These are phyloP conservation scores for Apistogramma diplotaenia DNA, from an alignment of 2,113 vertebrate genomes.

Conservation along the genomic window DNA sequence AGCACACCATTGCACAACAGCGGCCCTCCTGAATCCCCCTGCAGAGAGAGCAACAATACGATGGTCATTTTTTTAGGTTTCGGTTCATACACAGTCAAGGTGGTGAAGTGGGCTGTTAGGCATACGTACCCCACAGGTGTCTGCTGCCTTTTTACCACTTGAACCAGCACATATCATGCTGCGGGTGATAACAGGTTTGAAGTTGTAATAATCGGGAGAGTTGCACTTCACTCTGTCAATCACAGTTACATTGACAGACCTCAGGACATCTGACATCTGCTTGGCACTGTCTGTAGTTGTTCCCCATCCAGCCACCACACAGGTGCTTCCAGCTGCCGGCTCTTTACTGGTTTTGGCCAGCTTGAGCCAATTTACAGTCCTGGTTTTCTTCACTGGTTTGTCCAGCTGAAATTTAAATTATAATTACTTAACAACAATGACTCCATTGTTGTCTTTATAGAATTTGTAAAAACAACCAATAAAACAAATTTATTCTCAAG, in stretches of 20 bases:
- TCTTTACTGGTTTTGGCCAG: neutral
- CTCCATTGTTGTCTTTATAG: neutral
- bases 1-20: slow-evolving; percentile 54
- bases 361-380: slow-evolving; percentile 25
- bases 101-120: neutral
- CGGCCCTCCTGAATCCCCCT: slow-evolving; percentile 77
- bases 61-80: neutral
- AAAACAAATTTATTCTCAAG: neutral
- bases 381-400: slow-evolving; percentile 28
- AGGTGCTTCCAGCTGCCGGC: neutral
- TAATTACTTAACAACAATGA: neutral
- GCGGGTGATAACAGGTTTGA: slow-evolving; percentile 35
- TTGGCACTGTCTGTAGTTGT: accelerated
- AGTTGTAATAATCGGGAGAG: slow-evolving; percentile 50
- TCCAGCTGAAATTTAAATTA: slow-evolving; percentile 50
- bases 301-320: slow-evolving; percentile 75
- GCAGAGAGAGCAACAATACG: neutral
- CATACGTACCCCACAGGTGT: slow-evolving; percentile 34
- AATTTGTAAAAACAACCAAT: neutral
- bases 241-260: slow-evolving; percentile 59
- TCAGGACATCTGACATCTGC: slow-evolving; percentile 56
- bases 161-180: slow-evolving; percentile 72
- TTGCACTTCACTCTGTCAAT: slow-evolving; percentile 62
- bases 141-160: neutral
- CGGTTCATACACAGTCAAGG: accelerated